These are phyloP conservation scores for Drosophila conformis DNA, from an alignment of 2,888 invertebrate species.

Conservation along the genomic window DNA sequence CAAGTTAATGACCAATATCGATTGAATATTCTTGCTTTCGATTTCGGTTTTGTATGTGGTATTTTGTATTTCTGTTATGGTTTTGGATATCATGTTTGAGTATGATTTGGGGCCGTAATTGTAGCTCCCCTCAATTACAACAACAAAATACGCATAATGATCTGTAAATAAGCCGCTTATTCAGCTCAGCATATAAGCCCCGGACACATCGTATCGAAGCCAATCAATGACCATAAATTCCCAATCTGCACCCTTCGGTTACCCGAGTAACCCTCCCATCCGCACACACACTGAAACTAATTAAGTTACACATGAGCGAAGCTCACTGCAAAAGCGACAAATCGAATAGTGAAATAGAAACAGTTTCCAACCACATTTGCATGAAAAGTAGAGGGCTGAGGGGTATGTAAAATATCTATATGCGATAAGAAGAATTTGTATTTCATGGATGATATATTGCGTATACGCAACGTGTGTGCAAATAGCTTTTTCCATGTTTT, in stretches of 20 bases:
- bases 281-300: conserved; percentile 71
- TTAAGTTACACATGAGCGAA: conserved; percentile 61
- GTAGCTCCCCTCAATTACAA: conserved; percentile 39
- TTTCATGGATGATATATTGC: conserved; percentile 20
- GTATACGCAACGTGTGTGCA: conserved; percentile 44
- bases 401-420: conserved; percentile 1
- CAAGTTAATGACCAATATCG: conserved; percentile 57
- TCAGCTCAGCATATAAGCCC: conserved; percentile 11
- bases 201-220: conserved; percentile 13
- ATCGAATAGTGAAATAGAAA: conserved; percentile 50
- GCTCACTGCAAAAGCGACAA: conserved; percentile 44
- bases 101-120: not conserved
- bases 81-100: not conserved
- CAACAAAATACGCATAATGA: conserved; percentile 52
- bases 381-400: not conserved
- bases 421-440: conserved; percentile 1
- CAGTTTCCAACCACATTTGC: conserved; percentile 31
- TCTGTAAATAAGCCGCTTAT: conserved; percentile 58
- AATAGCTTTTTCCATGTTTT: not conserved
- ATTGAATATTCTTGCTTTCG: conserved; percentile 11
- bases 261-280: not conserved
- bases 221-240: conserved; percentile 51
- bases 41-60: not conserved
- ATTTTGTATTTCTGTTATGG: not conserved
- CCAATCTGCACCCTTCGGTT: conserved; percentile 2